Evolutionary conservation across 2,113 vertebrate genomes (phyloP).

Genomic region (Macquaria ambigua): DNA sequence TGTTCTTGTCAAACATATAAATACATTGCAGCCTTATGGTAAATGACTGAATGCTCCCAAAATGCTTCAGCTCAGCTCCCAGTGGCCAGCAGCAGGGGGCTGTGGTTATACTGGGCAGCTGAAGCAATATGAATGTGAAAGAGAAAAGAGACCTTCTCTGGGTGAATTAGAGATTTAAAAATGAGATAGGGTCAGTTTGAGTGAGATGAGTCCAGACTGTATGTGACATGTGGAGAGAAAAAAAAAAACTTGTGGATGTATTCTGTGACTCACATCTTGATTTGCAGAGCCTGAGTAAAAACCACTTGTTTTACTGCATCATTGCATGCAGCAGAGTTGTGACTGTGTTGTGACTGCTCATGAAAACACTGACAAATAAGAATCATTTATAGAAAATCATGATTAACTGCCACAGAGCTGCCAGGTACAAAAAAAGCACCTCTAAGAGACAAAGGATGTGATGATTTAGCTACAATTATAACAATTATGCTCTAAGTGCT

Average conservation of each 20-base stretch:
- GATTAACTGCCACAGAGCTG: conserved; percentile 25
- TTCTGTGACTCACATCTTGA: not conserved
- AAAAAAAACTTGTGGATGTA: not conserved
- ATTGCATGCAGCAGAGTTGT: not conserved
- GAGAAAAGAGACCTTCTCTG: not conserved
- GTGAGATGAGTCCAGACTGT: conserved; percentile 39
- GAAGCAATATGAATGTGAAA: not conserved
- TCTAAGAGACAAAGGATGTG: conserved; percentile 47
- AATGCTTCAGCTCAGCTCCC: conserved; percentile 36
- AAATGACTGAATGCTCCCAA: conserved; percentile 43
- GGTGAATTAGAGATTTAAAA: conserved; percentile 21
- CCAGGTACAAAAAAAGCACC: not conserved
- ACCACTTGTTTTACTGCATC: conserved; percentile 20
- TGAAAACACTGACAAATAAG: not conserved
- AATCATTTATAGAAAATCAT: conserved; percentile 24
- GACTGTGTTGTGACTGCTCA: not conserved
- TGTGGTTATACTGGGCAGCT: not conserved
- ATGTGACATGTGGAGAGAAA: conserved; percentile 26
- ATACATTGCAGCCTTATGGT: conserved; percentile 6
- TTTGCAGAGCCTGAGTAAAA: conserved; percentile 12
- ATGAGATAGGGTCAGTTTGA: conserved; percentile 9
- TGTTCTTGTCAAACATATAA: conserved; percentile 35
- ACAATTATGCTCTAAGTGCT: conserved; percentile 25
- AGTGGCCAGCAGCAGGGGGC: not conserved
- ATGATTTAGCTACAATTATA: conserved; percentile 49